Base-by-base conservation (phyloP, 2,113 vertebrate species). In the Anseranas semipalmata region DNA sequence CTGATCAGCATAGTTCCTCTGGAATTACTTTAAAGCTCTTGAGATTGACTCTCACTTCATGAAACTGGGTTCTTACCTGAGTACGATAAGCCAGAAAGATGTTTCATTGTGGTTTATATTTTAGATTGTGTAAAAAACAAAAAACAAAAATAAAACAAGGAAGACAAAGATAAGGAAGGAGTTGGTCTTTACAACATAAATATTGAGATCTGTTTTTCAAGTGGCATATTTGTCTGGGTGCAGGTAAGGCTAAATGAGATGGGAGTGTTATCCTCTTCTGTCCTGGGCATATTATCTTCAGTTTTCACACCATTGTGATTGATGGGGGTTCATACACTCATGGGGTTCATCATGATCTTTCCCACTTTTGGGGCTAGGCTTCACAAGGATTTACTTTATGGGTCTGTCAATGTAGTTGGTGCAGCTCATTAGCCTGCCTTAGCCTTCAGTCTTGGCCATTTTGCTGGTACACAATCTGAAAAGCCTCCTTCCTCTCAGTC, bases 121-220 rank as follows among this genome's bases (percentile, higher is more conserved):
- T 77, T 16, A 32, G 66, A 50, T 55, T 48, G 5, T 32, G 30
- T 30, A 27, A 12, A 33, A 67, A 74, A 68, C 37, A 1, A 45
- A 45, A 45, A 45, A 45, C 37, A 1, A 45, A 45, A 45, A 45
- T 17, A 8, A 0, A 15, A 0, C 1, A 16, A 33, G 16, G 19
- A 74, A 84, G 41, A 15, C 7, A 74, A 85, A 37, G 35, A 41
- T 27, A 53, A 39, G 37, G 35, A 78, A 85, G 37, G 2, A 8
- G 10, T 25, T 87, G 15, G 7, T 35, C 25, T 92, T 85, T 41
- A n/a, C 15, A 55, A 37, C 21, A 33, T 20, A 76, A 59, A 24
- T 15, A 11, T 9, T 50, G 15, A 8, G 39, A 6, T n/a, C 37
- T 65, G 6, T 0, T 68, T 95, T 89, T 72, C 50, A 46, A 83